Evolutionary conservation across 2,888 invertebrate genomes (phyloP).

Genomic region (Eudemis profundana): DNA sequence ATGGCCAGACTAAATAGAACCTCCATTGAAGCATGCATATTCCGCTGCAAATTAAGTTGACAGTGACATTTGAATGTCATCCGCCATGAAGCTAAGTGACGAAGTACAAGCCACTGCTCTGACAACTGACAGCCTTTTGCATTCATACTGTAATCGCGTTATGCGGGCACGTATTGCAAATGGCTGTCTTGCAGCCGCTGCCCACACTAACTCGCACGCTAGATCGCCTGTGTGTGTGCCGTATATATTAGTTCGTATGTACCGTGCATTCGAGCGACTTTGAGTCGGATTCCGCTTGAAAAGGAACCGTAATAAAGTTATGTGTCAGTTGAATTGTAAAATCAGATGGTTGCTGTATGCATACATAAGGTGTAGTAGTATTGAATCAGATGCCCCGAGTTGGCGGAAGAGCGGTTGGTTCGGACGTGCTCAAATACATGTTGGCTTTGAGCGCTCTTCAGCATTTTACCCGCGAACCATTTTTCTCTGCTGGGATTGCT

Average conservation of each 20-base stretch:
- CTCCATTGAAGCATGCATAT: no score
- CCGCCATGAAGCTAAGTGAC: background rate
- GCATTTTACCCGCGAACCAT: conserved; percentile 48
- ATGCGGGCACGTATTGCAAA: no score
- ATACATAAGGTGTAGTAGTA: conserved; percentile 6
- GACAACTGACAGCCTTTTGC: background rate
- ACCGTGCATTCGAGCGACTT: no score
- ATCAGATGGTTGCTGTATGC: background rate
- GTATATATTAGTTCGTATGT: no score
- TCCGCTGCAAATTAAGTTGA: background rate
- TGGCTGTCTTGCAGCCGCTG: no score
- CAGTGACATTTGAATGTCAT: background rate
- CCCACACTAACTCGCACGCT: no score
- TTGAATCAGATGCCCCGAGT: conserved; percentile 4
- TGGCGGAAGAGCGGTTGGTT: conserved; percentile 38
- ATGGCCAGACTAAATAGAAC: no score
- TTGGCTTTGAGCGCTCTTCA: conserved; percentile 48
- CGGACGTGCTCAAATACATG: conserved; percentile 53
- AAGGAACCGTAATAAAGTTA: background rate
- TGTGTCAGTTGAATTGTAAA: background rate
- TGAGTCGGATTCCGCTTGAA: background rate
- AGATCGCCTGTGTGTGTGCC: no score
- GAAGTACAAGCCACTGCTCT: background rate
- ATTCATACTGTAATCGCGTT: no score
- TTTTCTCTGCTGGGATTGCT: conserved; percentile 50